phyloP scores from a whole-genome alignment of 2,888 invertebrate species.

The Escarpia spicata region DNA sequence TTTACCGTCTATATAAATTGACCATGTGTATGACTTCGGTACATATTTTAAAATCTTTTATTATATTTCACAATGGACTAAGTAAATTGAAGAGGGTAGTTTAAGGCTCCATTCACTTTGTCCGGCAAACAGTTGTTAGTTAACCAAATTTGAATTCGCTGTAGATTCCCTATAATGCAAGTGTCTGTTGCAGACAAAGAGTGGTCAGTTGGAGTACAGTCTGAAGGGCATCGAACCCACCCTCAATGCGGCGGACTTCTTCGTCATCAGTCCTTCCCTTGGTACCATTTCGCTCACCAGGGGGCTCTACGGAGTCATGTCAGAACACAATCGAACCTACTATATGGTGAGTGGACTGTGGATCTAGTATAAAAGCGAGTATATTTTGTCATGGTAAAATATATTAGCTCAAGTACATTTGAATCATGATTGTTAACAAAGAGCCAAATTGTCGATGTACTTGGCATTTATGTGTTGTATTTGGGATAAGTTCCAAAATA shows the following conservation, averaged over 20 bases:
- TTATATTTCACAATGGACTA: too few relatives aligned
- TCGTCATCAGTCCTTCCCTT: conserved; percentile 47
- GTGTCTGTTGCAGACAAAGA: conserved; percentile 33
- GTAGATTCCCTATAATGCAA: not conserved
- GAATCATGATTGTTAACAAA: not conserved
- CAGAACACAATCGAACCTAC: not conserved
- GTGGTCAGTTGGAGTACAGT: conserved; percentile 36
- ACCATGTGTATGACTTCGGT: too few relatives aligned
- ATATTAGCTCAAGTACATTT: not conserved
- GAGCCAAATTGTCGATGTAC: not conserved
- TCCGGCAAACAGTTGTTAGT: not conserved
- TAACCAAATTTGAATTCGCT: not conserved
- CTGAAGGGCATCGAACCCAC: conserved; percentile 27
- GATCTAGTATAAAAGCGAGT: not conserved
- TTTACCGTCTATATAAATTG: too few relatives aligned
- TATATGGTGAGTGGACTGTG: conserved; percentile 10
- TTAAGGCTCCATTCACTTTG: too few relatives aligned
- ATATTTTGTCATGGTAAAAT: not conserved
- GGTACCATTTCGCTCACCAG: conserved; percentile 50
- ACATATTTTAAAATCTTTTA: too few relatives aligned
- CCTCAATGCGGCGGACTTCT: conserved; percentile 44
- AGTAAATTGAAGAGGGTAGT: too few relatives aligned
- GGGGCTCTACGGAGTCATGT: conserved; percentile 20
- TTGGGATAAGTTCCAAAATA: not conserved
- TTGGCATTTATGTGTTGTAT: not conserved